Evolutionary conservation across 2,797 vertebrate species (phyloP).

Genomic region (Crocidura indochinensis): DNA sequence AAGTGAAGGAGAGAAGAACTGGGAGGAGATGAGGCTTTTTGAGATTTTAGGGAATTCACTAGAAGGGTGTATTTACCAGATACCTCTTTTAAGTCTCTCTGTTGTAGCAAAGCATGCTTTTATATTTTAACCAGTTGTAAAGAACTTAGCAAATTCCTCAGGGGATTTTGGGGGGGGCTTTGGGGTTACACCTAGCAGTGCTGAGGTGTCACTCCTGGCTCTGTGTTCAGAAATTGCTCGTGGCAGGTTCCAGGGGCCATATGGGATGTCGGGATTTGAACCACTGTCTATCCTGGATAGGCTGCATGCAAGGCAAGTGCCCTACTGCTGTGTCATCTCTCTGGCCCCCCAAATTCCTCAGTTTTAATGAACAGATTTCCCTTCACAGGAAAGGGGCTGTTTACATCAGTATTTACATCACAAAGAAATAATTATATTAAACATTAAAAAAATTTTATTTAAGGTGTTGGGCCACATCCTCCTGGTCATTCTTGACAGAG

Average conservation of each 20-base stretch:
- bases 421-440: conserved; percentile 27
- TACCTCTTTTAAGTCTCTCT: background rate
- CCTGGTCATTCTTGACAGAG: too few relatives aligned
- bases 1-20: conserved; percentile 1
- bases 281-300: too few relatives aligned
- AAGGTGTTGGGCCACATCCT: too few relatives aligned
- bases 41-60: conserved; percentile 15
- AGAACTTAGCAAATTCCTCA: background rate
- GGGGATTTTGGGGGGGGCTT: too few relatives aligned
- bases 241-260: too few relatives aligned
- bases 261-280: too few relatives aligned
- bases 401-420: conserved; percentile 57
- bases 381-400: conserved; percentile 43
- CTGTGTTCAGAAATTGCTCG: too few relatives aligned
- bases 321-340: too few relatives aligned
- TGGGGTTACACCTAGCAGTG: too few relatives aligned
- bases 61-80: background rate
- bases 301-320: too few relatives aligned
- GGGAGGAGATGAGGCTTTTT: background rate
- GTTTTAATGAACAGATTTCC: conserved; percentile 57
- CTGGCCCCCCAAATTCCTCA: conserved; percentile 28
- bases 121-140: conserved; percentile 37
- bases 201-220: too few relatives aligned
- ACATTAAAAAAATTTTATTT: too few relatives aligned
- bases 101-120: conserved; percentile 42